Percentiles rank a stretch among this genome's conserved stretches.
Conservation (phyloP, 2,797 vertebrate species). For the Passerculus sandwichensis region DNA sequence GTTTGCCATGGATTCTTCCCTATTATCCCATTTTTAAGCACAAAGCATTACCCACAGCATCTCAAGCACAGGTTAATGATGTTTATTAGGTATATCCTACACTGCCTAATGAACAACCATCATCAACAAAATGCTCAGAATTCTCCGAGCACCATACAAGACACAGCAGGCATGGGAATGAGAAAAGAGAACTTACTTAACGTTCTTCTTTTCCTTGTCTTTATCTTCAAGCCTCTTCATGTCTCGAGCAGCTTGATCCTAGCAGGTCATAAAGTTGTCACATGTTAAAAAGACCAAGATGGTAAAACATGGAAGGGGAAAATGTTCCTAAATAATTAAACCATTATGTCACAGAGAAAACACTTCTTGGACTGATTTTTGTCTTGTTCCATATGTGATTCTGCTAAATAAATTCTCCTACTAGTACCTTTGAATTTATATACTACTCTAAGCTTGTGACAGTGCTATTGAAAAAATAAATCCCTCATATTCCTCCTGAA, state of each 20-base stretch:
- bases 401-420: not conserved
- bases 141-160: not conserved
- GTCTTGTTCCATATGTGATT: not conserved
- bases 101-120: not conserved
- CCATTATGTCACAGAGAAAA: not conserved
- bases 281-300: not conserved
- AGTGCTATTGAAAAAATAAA: not conserved
- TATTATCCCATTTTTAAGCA: not conserved
- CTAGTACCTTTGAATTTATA: not conserved
- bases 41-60: not conserved
- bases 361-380: not conserved
- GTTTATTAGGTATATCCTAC: not conserved
- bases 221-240: constrained; percentile 98
- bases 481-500: not conserved
- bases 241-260: constrained; percentile 97
- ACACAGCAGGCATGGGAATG: constrained; percentile 6
- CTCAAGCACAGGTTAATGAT: not conserved
- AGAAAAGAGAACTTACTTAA: constrained; percentile 88
- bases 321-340: not conserved
- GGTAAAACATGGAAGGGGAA: not conserved
- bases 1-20: not conserved
- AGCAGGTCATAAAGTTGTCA: constrained; percentile 60
- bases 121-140: not conserved
- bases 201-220: constrained; percentile 92
- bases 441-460: not conserved